Conservation (phyloP, 2,113 vertebrate genomes). For the Mystacornis crossleyi region DNA sequence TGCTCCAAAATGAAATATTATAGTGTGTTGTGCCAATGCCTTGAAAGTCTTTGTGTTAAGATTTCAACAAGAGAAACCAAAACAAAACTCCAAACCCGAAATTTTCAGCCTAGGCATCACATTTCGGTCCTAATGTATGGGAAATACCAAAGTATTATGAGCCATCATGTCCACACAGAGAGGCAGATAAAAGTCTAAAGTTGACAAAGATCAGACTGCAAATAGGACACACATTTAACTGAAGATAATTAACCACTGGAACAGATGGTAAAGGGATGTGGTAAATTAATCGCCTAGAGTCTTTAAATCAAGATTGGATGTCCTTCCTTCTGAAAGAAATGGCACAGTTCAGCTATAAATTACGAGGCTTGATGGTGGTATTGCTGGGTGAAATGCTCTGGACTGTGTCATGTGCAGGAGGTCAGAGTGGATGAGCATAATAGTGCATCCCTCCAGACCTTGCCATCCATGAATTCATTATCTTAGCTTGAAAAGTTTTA, state of each 20-base stretch:
- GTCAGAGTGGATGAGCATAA: conserved; percentile 31
- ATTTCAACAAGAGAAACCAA: conserved; percentile 45
- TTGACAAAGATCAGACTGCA: conserved; percentile 44
- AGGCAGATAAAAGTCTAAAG: conserved; percentile 35
- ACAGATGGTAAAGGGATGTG: conserved; percentile 57
- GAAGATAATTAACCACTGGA: conserved; percentile 60
- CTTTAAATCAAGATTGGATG: conserved; percentile 54
- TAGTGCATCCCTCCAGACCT: conserved; percentile 35
- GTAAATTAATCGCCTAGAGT: conserved; percentile 53
- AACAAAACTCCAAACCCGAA: conserved; percentile 42
- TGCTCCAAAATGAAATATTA: conserved; percentile 73
- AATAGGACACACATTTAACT: conserved; percentile 35
- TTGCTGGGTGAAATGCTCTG: conserved; percentile 18
- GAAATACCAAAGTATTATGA: conserved; percentile 25
- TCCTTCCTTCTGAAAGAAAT: conserved; percentile 35
- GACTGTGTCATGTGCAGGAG: conserved; percentile 18
- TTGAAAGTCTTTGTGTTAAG: conserved; percentile 59
- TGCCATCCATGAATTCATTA: background rate
- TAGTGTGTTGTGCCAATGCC: conserved; percentile 59
- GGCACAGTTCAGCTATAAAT: conserved; percentile 38
- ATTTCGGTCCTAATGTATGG: conserved; percentile 2
- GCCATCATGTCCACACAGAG: background rate
- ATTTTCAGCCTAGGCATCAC: background rate
- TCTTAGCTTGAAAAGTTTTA: background rate
- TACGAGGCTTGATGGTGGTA: conserved; percentile 11